These are phyloP conservation scores for human (Homo sapiens) DNA, from an alignment of 2,113 vertebrate genomes.

Conservation along the genomic window DNA sequence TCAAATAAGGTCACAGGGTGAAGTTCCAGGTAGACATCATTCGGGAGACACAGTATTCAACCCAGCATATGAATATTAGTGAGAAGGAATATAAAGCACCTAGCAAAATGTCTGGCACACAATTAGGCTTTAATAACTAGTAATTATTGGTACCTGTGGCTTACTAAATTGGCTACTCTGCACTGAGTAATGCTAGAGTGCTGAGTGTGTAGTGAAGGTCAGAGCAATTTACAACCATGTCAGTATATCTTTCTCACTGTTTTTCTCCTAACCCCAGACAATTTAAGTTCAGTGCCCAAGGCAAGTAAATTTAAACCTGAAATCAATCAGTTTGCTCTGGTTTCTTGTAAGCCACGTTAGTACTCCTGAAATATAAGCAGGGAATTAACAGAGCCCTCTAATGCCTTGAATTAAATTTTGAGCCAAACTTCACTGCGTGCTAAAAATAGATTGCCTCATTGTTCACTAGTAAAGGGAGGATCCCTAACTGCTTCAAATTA, in stretches of 20 bases:
- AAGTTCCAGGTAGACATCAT: not conserved
- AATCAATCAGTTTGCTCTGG: slow-evolving; percentile 27
- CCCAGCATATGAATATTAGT: not conserved
- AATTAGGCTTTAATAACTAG: not conserved
- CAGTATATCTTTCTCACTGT: not conserved
- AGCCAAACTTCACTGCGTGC: not conserved
- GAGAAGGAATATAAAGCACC: not conserved
- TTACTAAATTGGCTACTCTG: not conserved
- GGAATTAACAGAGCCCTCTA: not conserved
- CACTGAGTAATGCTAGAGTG: not conserved
- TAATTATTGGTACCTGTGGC: not conserved
- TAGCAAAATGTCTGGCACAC: not conserved
- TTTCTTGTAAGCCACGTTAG: slow-evolving; percentile 40
- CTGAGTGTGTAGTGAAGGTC: not conserved
- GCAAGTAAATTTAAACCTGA: slow-evolving; percentile 15
- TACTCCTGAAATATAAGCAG: not conserved
- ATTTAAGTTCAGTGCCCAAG: not conserved
- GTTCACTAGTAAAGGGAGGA: not conserved
- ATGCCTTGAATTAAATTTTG: slow-evolving; percentile 26
- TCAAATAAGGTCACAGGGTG: not conserved
- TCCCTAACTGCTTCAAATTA: not conserved
- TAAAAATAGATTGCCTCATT: not conserved
- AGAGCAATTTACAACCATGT: not conserved
- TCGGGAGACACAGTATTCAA: not conserved
- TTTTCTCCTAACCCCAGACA: not conserved